A percentile compares a stretch with the other conserved stretches of the same genome.
These are phyloP conservation scores for Leptinotarsa undecemlineata DNA, from an alignment of 1,140 invertebrate genomes.

Conservation along the genomic window DNA sequence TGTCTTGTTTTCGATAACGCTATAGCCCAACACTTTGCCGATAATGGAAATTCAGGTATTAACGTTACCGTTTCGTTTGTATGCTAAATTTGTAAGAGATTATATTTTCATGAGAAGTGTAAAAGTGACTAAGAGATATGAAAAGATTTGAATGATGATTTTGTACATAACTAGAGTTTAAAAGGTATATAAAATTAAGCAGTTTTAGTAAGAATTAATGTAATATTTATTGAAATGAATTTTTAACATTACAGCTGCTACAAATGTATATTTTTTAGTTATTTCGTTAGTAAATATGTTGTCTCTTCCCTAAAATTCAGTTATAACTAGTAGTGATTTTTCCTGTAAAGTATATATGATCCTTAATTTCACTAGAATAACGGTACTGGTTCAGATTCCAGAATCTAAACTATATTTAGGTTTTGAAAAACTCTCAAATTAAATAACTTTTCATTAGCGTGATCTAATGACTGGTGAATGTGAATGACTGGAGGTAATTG, in stretches of 20 bases:
- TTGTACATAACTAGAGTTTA: slow-evolving; percentile 12
- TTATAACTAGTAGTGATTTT: no score
- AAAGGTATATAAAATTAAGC: background rate
- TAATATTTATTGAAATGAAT: slow-evolving; percentile 4
- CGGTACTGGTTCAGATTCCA: no score
- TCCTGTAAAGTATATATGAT: no score
- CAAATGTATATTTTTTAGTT: slow-evolving; percentile 6
- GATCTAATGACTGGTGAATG: no score
- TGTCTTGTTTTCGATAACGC: slow-evolving; percentile 99
- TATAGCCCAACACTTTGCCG: slow-evolving; percentile 97
- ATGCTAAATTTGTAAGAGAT: slow-evolving; percentile 52
- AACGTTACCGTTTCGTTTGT: slow-evolving; percentile 98
- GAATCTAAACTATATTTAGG: no score
- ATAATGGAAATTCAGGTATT: slow-evolving; percentile 98
- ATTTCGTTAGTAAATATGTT: background rate
- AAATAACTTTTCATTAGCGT: no score
- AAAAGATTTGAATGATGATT: background rate
- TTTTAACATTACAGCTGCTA: background rate
- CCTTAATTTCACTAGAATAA: no score
- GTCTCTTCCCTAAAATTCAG: background rate
- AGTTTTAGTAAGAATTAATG: background rate
- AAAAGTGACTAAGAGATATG: slow-evolving; percentile 7
- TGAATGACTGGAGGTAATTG: no score
- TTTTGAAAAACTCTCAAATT: no score
- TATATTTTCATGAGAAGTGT: slow-evolving; percentile 3